Conservation (phyloP, 2,888 invertebrate genomes). For the Caenorhabditis japonica region DNA sequence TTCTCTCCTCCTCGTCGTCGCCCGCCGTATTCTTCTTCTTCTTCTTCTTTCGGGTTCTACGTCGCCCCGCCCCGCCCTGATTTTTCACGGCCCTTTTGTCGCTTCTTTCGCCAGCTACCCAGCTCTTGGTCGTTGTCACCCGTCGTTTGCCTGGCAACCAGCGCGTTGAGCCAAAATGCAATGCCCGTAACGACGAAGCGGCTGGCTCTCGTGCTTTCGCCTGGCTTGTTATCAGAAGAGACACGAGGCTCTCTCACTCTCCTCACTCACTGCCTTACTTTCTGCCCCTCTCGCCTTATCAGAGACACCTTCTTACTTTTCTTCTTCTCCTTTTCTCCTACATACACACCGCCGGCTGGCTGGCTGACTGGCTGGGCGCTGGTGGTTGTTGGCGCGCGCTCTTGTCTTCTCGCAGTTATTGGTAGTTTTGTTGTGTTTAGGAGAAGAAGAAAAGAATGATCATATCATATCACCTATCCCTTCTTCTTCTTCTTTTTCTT, state of each 20-base stretch:
- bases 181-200: too few relatives aligned
- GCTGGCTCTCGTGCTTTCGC: too few relatives aligned
- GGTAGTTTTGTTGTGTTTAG: background rate
- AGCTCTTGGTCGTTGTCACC: too few relatives aligned
- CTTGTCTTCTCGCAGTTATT: background rate
- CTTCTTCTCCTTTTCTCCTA: background rate
- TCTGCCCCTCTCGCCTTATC: background rate
- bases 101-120: too few relatives aligned
- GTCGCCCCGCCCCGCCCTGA: too few relatives aligned
- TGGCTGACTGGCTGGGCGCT: background rate
- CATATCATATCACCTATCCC: background rate
- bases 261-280: slow-evolving; percentile 1
- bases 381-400: background rate
- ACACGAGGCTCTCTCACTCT: slow-evolving; percentile 3
- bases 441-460: background rate
- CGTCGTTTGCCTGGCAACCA: too few relatives aligned
- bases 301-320: background rate
- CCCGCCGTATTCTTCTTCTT: slow-evolving; percentile 15
- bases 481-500: background rate
- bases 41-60: slow-evolving; percentile 14
- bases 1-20: slow-evolving; percentile 15
- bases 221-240: too few relatives aligned
- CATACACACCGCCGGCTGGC: background rate
- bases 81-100: too few relatives aligned
- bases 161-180: too few relatives aligned